A percentile compares a stretch with the other conserved stretches of the same genome.
Evolutionary conservation across 1,140 invertebrate genomes (phyloP).

Genomic region (Lethocerus indicus): DNA sequence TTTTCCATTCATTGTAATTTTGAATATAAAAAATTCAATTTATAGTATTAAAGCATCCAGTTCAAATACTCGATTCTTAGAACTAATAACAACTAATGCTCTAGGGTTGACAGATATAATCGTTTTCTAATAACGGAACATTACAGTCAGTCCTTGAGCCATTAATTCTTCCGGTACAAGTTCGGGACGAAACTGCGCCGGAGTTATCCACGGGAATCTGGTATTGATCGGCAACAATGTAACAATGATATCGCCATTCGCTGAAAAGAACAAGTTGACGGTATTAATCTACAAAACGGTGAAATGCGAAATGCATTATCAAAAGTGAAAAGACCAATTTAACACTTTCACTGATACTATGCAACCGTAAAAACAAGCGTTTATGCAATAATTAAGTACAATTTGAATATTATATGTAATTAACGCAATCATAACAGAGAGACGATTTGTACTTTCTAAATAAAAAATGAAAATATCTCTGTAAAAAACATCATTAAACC

Average conservation of each 20-base stretch:
- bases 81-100: too few relatives aligned
- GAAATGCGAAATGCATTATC: background rate
- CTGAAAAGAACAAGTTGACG: constrained; percentile 28
- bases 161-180: constrained; percentile 86
- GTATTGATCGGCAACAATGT: constrained; percentile 77
- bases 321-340: background rate
- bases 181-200: constrained; percentile 79
- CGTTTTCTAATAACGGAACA: too few relatives aligned
- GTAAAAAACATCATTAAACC: background rate
- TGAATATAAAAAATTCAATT: too few relatives aligned
- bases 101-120: too few relatives aligned
- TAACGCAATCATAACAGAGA: background rate
- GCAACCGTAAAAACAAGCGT: background rate
- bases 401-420: background rate
- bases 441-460: background rate
- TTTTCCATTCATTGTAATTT: too few relatives aligned
- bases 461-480: background rate
- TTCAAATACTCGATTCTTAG: too few relatives aligned
- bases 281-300: background rate
- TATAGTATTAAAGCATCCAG: too few relatives aligned
- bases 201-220: constrained; percentile 79
- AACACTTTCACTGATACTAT: background rate
- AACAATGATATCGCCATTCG: constrained; percentile 84
- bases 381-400: background rate
- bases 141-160: constrained; percentile 79